phyloP scores from a whole-genome alignment of 2,888 invertebrate species.

The Spicauda simplicius region DNA sequence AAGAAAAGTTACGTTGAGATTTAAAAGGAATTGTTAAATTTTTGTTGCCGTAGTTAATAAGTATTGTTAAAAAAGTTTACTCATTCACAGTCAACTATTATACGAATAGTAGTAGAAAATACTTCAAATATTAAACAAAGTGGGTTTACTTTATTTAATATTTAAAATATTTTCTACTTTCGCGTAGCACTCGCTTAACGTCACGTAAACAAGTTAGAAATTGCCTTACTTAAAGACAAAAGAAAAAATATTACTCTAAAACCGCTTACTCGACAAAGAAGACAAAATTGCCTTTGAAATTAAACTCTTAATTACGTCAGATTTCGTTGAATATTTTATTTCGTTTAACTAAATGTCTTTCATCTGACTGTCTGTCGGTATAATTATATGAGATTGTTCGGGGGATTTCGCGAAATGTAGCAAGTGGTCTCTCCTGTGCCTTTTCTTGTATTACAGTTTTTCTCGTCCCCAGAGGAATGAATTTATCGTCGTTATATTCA shows the following conservation, averaged over 20 bases:
- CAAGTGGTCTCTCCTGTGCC: slow-evolving; percentile 17
- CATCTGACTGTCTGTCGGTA: slow-evolving; percentile 21
- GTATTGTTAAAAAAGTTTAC: too few relatives aligned
- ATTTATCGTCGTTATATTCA: slow-evolving; percentile 24
- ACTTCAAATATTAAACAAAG: neutral
- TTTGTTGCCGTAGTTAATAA: too few relatives aligned
- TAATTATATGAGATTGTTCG: slow-evolving; percentile 29
- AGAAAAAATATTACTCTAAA: slow-evolving; percentile 37
- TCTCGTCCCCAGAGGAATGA: slow-evolving; percentile 26
- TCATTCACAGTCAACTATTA: too few relatives aligned
- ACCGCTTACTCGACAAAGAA: slow-evolving; percentile 38
- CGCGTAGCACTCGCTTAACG: neutral
- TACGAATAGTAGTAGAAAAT: neutral
- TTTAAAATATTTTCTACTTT: neutral
- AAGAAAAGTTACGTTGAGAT: too few relatives aligned
- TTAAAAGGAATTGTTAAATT: too few relatives aligned
- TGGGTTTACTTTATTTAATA: too few relatives aligned
- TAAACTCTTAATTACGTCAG: slow-evolving; percentile 42
- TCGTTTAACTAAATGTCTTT: slow-evolving; percentile 38
- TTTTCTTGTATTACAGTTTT: slow-evolving; percentile 31
- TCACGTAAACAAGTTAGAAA: neutral
- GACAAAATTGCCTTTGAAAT: slow-evolving; percentile 42
- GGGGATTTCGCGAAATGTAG: slow-evolving; percentile 11
- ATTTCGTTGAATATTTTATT: slow-evolving; percentile 42
- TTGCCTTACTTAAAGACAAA: slow-evolving; percentile 47